Evolutionary conservation across 1,140 invertebrate genomes (phyloP).

Genomic region (Drosophila punjabiensis): DNA sequence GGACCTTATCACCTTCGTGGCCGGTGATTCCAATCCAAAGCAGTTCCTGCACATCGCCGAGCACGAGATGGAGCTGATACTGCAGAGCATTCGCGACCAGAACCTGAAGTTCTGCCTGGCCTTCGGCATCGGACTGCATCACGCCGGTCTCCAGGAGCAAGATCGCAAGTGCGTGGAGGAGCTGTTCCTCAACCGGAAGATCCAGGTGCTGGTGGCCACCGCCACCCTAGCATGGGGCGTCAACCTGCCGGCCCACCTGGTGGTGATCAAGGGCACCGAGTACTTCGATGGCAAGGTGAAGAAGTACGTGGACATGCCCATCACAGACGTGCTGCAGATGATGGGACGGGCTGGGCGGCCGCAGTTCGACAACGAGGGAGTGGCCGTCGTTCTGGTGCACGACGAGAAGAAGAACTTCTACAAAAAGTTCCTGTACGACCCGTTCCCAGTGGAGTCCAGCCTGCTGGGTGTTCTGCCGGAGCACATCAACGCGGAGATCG

Average conservation of each 20-base stretch:
- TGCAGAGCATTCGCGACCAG: conserved; percentile 93
- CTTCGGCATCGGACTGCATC: conserved; percentile 99
- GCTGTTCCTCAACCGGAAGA: conserved; percentile 98
- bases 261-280: conserved; percentile 94
- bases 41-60: conserved; percentile 97
- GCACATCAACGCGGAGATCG: conserved; percentile 99
- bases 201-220: conserved; percentile 99
- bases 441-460: conserved; percentile 99
- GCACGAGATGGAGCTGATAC: conserved; percentile 92
- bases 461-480: conserved; percentile 96
- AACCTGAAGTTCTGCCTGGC: conserved; percentile 97
- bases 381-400: conserved; percentile 98
- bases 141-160: conserved; percentile 96
- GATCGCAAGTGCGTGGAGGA: conserved; percentile 97
- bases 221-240: conserved; percentile 99
- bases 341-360: conserved; percentile 99
- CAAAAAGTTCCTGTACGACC: conserved; percentile 99
- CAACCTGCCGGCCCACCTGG: conserved; percentile 95
- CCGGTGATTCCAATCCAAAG: conserved; percentile 96
- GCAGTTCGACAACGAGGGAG: conserved; percentile 96
- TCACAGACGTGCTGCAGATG: conserved; percentile 99
- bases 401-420: conserved; percentile 99
- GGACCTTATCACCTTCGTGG: conserved; percentile 97
- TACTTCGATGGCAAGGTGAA: conserved; percentile 99
- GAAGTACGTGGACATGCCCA: conserved; percentile 99